A percentile compares a stretch with the other conserved stretches of the same genome.
phyloP scores from a whole-genome alignment of 2,888 invertebrate species.

The Kuschelorhynchus macadamiae region DNA sequence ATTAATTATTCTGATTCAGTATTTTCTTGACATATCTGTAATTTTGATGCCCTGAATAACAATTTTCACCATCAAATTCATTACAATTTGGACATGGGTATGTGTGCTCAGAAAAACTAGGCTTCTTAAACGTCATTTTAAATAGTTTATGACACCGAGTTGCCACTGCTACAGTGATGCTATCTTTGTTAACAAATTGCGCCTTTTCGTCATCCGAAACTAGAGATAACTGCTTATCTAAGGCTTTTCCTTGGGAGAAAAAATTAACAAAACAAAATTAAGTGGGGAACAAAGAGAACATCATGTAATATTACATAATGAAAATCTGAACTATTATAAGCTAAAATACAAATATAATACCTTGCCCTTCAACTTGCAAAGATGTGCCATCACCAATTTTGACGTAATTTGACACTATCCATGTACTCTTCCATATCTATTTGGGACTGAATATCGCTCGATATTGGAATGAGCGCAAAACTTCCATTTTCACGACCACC shows the following conservation, averaged over 20 bases:
- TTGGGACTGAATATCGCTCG: slow-evolving; percentile 8
- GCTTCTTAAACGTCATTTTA: too few species aligned
- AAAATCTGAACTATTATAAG: background rate
- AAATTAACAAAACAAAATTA: background rate
- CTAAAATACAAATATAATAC: background rate
- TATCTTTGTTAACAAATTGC: background rate
- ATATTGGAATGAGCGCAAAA: slow-evolving; percentile 19
- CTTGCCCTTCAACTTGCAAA: background rate
- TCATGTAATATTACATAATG: background rate
- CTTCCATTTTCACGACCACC: background rate
- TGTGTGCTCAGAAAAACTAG: too few species aligned
- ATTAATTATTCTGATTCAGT: too few species aligned
- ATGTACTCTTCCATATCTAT: slow-evolving; percentile 1
- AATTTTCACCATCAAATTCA: background rate
- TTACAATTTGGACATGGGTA: background rate
- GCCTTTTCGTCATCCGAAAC: background rate
- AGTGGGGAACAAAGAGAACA: background rate
- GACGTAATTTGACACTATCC: background rate
- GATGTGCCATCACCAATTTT: background rate
- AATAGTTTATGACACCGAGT: too few species aligned
- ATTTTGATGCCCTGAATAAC: too few species aligned
- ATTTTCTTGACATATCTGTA: too few species aligned
- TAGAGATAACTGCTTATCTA: background rate
- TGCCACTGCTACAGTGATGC: too few species aligned
- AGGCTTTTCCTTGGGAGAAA: background rate